These are phyloP conservation scores for Temnothorax ravouxi DNA, from an alignment of 2,888 invertebrate species.

Conservation along the genomic window DNA sequence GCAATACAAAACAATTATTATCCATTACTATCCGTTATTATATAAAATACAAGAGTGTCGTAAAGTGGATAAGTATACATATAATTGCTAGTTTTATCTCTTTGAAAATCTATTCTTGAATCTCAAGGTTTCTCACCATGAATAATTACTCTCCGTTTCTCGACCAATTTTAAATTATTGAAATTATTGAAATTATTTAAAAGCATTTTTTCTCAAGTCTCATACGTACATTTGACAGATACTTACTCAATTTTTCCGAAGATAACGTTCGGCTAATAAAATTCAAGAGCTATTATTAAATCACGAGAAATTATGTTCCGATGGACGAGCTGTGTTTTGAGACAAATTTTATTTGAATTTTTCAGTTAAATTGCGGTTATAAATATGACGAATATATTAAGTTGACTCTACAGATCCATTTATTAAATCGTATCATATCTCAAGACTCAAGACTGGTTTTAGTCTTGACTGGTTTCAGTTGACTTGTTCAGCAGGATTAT, in stretches of 20 bases:
- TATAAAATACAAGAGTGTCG: neutral
- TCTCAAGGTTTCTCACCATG: neutral
- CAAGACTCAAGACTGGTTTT: neutral
- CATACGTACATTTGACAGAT: neutral
- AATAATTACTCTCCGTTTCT: neutral
- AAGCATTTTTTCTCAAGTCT: neutral
- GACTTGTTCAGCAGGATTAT: neutral
- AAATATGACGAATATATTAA: neutral
- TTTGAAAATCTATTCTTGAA: slow-evolving; percentile 2
- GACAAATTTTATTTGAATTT: neutral
- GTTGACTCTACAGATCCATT: neutral
- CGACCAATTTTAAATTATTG: neutral
- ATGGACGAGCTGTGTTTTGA: neutral
- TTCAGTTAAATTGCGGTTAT: neutral
- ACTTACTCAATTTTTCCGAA: neutral
- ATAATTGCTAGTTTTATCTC: slow-evolving; percentile 1
- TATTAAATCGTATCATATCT: neutral
- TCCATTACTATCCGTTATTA: neutral
- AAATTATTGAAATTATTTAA: slow-evolving; percentile 2
- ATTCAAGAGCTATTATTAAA: neutral
- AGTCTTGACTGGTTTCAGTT: neutral
- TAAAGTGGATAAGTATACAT: neutral
- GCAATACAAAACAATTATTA: neutral
- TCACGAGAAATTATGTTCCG: neutral
- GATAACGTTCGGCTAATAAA: neutral